phyloP scores from a whole-genome alignment of 2,888 invertebrate species.

The Pardosa pseudoannulata region DNA sequence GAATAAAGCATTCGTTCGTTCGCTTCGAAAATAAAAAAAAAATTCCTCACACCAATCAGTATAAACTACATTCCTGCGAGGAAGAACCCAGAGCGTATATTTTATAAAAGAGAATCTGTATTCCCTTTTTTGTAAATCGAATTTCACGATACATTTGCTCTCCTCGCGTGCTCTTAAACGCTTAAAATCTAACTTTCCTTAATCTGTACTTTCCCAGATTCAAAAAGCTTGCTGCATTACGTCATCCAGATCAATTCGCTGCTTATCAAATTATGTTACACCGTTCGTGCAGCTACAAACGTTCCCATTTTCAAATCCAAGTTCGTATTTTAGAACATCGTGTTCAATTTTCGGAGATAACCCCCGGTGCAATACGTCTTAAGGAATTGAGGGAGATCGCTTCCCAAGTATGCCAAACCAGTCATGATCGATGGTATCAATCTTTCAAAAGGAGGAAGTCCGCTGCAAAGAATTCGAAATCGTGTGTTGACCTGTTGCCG shows the following conservation, averaged over 20 bases:
- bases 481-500: background rate
- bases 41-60: background rate
- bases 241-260: background rate
- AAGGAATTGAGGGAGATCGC: slow-evolving; percentile 1
- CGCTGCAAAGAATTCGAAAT: background rate
- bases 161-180: background rate
- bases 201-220: background rate
- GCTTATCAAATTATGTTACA: background rate
- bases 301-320: slow-evolving; percentile 22
- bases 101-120: background rate
- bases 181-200: slow-evolving; percentile 7
- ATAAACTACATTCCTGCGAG: background rate
- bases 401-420: slow-evolving; percentile 47
- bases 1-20: no score
- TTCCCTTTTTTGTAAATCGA: slow-evolving; percentile 1
- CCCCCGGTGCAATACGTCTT: slow-evolving; percentile 3
- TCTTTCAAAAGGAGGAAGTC: background rate
- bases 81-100: background rate
- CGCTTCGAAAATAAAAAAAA: background rate
- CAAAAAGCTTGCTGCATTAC: background rate
- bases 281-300: background rate
- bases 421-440: slow-evolving; percentile 60
- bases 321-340: slow-evolving; percentile 23
- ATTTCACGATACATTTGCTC: background rate
- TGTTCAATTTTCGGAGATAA: slow-evolving; percentile 6